Evolutionary conservation across 2,113 vertebrate genomes (phyloP).

Genomic region (Malaclemys terrapin): DNA sequence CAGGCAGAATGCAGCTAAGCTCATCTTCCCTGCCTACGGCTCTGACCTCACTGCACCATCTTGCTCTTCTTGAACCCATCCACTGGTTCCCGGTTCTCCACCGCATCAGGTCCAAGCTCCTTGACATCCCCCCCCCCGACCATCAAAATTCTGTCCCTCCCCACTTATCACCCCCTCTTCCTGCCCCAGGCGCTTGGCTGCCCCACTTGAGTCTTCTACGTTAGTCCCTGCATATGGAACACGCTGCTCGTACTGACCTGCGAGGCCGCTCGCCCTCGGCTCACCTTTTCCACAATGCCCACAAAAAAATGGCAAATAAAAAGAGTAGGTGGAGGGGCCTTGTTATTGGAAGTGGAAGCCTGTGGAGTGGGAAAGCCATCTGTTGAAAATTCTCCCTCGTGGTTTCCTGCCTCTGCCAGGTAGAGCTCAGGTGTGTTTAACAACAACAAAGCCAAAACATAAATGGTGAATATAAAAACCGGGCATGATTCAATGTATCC

Average conservation of each 20-base stretch:
- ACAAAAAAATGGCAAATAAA: too few species aligned
- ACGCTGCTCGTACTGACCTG: background rate
- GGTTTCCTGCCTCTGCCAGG: background rate
- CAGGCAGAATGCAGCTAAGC: background rate
- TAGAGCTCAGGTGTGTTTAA: background rate
- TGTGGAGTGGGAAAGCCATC: background rate
- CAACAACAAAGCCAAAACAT: background rate
- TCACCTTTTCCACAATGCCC: background rate
- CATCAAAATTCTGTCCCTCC: background rate
- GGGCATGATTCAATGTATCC: rapidly evolving
- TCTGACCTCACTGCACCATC: background rate
- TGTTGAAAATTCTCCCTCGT: background rate
- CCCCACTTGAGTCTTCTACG: background rate
- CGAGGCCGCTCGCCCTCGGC: background rate
- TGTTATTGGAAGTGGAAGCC: background rate
- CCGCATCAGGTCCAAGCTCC: background rate
- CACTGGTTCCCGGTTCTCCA: background rate
- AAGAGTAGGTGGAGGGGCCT: background rate
- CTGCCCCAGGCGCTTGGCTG: background rate
- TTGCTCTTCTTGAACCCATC: background rate
- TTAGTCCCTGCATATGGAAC: background rate
- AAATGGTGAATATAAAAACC: background rate
- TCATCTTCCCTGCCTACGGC: background rate
- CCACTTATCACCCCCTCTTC: too few species aligned
- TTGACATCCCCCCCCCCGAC: background rate